phyloP scores from a whole-genome alignment of 2,888 invertebrate species.

The Pogonocherus hispidulus region DNA sequence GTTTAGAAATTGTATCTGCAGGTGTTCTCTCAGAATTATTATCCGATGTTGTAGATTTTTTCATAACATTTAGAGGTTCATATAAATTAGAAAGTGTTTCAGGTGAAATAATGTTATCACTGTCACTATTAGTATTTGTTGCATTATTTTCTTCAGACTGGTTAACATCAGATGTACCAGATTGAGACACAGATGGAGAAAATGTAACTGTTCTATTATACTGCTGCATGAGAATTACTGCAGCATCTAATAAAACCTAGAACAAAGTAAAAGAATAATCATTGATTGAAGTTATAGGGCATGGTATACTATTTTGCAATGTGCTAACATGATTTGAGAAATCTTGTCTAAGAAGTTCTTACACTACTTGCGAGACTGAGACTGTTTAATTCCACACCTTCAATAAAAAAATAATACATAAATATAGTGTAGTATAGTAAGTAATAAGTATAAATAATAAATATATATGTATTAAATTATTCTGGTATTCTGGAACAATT shows the following conservation, averaged over 20 bases:
- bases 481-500: too few relatives aligned
- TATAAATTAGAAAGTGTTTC: slow-evolving; percentile 5
- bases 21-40: slow-evolving; percentile 23
- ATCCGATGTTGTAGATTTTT: slow-evolving; percentile 34
- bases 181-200: slow-evolving; percentile 57
- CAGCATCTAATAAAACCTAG: slow-evolving; percentile 88
- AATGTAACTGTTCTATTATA: slow-evolving; percentile 81
- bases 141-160: not conserved
- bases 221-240: slow-evolving; percentile 94
- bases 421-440: too few relatives aligned
- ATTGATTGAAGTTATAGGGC: too few relatives aligned
- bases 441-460: too few relatives aligned
- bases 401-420: too few relatives aligned
- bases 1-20: slow-evolving; percentile 7
- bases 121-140: slow-evolving; percentile 1
- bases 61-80: slow-evolving; percentile 39
- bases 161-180: not conserved
- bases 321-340: too few relatives aligned
- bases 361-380: too few relatives aligned
- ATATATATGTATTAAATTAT: too few relatives aligned
- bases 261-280: not conserved
- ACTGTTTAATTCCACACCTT: too few relatives aligned
- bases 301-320: too few relatives aligned
- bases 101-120: not conserved
- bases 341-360: too few relatives aligned